Evolutionary conservation across 2,888 invertebrate species (phyloP).

Genomic region (Apantesis nais): DNA sequence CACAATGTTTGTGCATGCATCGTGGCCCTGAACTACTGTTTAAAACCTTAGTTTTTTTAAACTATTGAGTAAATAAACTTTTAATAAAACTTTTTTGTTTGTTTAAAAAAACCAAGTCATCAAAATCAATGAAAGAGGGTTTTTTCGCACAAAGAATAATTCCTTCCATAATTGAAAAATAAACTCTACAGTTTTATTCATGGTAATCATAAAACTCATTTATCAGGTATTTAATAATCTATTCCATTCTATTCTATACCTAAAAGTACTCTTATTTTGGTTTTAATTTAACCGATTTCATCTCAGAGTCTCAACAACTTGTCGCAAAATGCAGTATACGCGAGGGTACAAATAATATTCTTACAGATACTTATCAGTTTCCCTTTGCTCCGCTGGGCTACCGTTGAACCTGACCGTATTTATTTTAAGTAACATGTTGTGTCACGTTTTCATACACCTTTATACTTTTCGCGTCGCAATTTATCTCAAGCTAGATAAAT

Average conservation of each 20-base stretch:
- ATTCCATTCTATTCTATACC: no score
- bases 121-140: no score
- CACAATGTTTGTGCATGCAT: no score
- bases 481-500: conserved; percentile 26
- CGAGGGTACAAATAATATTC: neutral
- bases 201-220: neutral
- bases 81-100: no score
- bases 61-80: no score
- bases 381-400: neutral
- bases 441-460: conserved; percentile 8
- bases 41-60: no score
- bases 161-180: neutral
- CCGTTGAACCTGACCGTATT: conserved; percentile 7
- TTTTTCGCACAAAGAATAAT: no score
- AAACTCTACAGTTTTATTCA: neutral
- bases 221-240: no score
- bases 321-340: neutral
- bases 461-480: conserved; percentile 13
- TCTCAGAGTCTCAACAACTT: neutral
- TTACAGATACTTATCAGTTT: conserved; percentile 1
- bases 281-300: neutral
- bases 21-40: no score
- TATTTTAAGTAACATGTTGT: conserved; percentile 15
- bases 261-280: no score
- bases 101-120: no score